Evolutionary conservation across 1,140 invertebrate genomes (phyloP), one percentile per base, ranked within the genome.

Genomic region (Nixonia krombeini): DNA sequence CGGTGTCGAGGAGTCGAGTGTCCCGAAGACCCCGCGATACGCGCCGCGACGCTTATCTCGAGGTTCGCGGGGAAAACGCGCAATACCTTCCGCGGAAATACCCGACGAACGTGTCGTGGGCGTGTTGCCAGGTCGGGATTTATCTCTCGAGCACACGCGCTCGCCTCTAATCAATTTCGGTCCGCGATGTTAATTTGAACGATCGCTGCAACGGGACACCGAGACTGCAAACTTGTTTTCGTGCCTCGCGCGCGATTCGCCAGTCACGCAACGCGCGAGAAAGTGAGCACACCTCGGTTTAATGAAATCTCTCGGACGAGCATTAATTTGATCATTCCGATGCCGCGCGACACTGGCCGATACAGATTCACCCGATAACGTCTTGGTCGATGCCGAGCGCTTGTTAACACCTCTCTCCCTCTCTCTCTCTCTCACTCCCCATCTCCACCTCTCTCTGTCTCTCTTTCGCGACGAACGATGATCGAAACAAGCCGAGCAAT

Each of bases 101-200:
- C 31, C n/a, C 31, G 25, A 9, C 25, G 25, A 26, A 9, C 15
- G 2, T 37, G n/a, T n/a, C n/a, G n/a, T 12, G 35, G 35, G 35
- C 35, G 35, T 15, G 35, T 26, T 17, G n/a, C 35, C n/a, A 37
- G 8, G 12, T 37, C 35, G 12, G 16, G n/a, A 37, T 37, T 37
- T 37, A 37, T 37, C 35, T 9, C 12, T 12, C 2, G 3, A 3
- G 31, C 31, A 33, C 31, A 33, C n/a, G 12, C 4, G 35, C 35
- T 2, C 10, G 12, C 35, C 35, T 37, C 35, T 37, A 37, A 37
- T 37, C 35, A 37, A 37, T 37, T 37, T 37, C 35, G 35, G 12
- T 12, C 12, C 12, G 15, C 10, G 35, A 37, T 12, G 15, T 37
- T 15, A 37, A 37, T 37, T 37, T 37, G 35, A 6, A 37, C 15